Conservation (phyloP, 2,888 invertebrate species). For the Anaspis maculata region DNA sequence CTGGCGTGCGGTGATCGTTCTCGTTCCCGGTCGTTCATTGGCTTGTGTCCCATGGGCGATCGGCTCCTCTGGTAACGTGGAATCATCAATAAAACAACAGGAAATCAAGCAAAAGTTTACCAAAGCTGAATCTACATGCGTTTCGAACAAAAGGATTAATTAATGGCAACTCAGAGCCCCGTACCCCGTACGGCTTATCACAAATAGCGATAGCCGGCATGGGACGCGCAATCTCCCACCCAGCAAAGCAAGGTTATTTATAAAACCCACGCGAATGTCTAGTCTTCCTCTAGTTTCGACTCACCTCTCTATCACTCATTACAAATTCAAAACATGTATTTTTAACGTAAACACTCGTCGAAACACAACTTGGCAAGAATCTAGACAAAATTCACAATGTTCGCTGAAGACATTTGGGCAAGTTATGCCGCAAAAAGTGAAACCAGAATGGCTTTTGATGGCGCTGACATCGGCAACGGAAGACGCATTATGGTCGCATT, state of each 20-base stretch:
- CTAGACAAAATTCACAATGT: too few species aligned
- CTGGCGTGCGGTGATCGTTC: constrained; percentile 38
- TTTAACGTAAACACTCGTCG: too few species aligned
- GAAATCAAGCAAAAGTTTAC: too few species aligned
- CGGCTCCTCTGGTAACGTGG: constrained; percentile 31
- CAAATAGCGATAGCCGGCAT: constrained; percentile 12
- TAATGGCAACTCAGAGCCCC: too few species aligned
- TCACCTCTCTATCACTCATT: constrained; percentile 35
- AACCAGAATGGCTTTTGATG: too few species aligned
- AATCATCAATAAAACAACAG: constrained; percentile 12
- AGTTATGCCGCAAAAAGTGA: too few species aligned
- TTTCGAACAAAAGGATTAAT: too few species aligned
- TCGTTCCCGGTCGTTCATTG: constrained; percentile 33
- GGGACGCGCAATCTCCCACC: constrained; percentile 5
- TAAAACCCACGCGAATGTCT: constrained; percentile 11
- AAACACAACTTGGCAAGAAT: too few species aligned
- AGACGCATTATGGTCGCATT: too few species aligned
- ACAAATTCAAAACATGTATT: constrained; percentile 8
- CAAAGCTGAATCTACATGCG: not conserved
- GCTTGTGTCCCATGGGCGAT: constrained; percentile 31
- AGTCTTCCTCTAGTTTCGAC: constrained; percentile 8
- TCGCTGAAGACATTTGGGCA: too few species aligned
- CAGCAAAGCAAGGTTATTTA: constrained; percentile 16
- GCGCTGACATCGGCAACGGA: too few species aligned
- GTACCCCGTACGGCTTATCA: too few species aligned